phyloP scores from a whole-genome alignment of 2,113 vertebrate species.

The Columba livia region DNA sequence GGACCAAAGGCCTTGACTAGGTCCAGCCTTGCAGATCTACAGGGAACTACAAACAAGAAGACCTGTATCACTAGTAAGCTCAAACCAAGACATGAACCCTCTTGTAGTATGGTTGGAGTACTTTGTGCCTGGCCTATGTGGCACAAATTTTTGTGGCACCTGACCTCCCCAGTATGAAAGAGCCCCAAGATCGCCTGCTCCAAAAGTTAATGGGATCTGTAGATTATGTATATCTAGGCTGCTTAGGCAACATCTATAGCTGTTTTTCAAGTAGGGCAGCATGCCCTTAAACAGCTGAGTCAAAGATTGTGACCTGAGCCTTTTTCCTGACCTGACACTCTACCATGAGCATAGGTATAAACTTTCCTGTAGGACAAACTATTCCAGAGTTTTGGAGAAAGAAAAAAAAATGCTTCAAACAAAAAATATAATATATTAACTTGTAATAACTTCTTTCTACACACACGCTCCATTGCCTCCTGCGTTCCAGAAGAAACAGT shows the following conservation, averaged over 20 bases:
- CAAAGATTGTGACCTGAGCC: not conserved
- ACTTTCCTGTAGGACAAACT: not conserved
- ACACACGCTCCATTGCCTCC: not conserved
- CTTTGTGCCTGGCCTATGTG: not conserved
- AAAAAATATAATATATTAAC: not conserved
- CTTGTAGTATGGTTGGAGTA: not conserved
- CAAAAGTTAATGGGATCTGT: not conserved
- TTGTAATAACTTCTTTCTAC: not conserved
- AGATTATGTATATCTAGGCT: not conserved
- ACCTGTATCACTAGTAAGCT: not conserved
- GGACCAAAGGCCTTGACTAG: not conserved
- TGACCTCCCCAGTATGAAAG: not conserved
- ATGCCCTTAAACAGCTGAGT: not conserved
- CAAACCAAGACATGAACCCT: not conserved
- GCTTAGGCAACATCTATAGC: not conserved
- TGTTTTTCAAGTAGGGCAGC: not conserved
- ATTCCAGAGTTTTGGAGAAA: not conserved
- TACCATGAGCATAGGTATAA: not conserved
- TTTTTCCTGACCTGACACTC: not conserved
- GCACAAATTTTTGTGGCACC: not conserved
- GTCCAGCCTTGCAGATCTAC: not conserved
- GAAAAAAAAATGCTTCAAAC: not conserved
- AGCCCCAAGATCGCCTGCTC: not conserved
- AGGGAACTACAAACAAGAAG: not conserved
- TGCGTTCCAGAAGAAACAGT: not conserved